Evolutionary conservation across 2,888 invertebrate genomes (phyloP).

Genomic region (Spodoptera littoralis): DNA sequence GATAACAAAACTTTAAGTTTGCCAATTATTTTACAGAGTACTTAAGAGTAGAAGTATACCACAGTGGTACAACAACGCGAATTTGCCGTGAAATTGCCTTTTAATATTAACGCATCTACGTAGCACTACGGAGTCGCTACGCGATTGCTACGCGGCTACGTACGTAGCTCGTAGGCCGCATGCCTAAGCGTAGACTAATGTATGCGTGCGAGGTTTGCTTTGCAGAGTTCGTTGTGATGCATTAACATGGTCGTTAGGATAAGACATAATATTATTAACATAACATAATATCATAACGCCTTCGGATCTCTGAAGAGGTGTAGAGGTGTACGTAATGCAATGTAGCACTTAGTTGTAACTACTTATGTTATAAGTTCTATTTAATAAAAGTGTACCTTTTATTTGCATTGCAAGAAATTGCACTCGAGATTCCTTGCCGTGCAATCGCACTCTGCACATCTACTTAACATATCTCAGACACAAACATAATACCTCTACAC

Average conservation of each 20-base stretch:
- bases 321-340: no score
- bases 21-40: constrained; percentile 35
- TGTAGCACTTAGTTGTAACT: no score
- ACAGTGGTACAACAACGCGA: constrained; percentile 33
- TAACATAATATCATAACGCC: no score
- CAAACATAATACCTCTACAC: no score
- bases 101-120: constrained; percentile 55
- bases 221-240: constrained; percentile 3
- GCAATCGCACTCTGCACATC: no score
- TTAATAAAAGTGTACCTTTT: no score
- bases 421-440: no score
- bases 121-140: constrained; percentile 61
- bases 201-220: constrained; percentile 22
- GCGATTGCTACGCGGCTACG: constrained; percentile 66
- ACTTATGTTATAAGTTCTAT: no score
- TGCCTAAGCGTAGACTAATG: constrained; percentile 67
- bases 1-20: constrained; percentile 40
- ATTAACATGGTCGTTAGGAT: constrained; percentile 9
- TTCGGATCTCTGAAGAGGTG: no score
- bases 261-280: not conserved
- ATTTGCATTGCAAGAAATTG: no score
- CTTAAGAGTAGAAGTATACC: constrained; percentile 40
- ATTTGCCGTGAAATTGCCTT: constrained; percentile 50
- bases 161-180: constrained; percentile 69
- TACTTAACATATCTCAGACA: no score